Percentiles rank a stretch among this genome's conserved stretches.
phyloP scores from a whole-genome alignment of 2,888 invertebrate species.

The Trissolcus japonicus region DNA sequence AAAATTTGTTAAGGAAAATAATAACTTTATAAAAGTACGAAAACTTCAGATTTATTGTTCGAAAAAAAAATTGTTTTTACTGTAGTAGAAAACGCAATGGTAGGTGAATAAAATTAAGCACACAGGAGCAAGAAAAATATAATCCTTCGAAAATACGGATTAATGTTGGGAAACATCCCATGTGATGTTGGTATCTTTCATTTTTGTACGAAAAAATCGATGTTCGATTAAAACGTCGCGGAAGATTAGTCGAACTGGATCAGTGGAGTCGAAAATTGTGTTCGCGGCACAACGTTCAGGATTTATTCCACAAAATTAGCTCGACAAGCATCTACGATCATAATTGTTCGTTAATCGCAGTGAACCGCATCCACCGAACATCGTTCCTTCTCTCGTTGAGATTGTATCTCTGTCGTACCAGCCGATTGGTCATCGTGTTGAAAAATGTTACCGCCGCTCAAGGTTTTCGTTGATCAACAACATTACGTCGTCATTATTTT shows the following conservation, averaged over 20 bases:
- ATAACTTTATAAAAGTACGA: not conserved
- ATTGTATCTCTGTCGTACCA: conserved; percentile 47
- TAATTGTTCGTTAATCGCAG: conserved; percentile 71
- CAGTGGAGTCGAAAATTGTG: conserved; percentile 38
- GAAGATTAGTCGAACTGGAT: conserved; percentile 55
- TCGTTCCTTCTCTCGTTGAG: conserved; percentile 30
- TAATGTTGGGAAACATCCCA: conserved; percentile 32
- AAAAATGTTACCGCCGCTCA: conserved; percentile 41
- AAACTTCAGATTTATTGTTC: not conserved
- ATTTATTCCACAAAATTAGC: conserved; percentile 72
- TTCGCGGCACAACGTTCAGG: conserved; percentile 50
- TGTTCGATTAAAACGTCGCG: conserved; percentile 56
- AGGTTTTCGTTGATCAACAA: conserved; percentile 31
- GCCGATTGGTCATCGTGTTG: conserved; percentile 37
- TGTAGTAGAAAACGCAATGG: too few species aligned
- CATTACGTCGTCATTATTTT: conserved; percentile 46
- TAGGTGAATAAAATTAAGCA: conserved; percentile 1
- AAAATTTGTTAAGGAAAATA: not conserved
- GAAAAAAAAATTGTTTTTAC: not conserved
- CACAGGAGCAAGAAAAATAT: not conserved
- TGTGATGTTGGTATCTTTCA: conserved; percentile 54
- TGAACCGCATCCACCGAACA: conserved; percentile 56
- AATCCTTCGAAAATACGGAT: not conserved
- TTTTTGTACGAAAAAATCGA: conserved; percentile 44
- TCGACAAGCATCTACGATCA: conserved; percentile 68